These are phyloP conservation scores for Liparis tanakae DNA, from an alignment of 2,797 vertebrate species.

Conservation along the genomic window DNA sequence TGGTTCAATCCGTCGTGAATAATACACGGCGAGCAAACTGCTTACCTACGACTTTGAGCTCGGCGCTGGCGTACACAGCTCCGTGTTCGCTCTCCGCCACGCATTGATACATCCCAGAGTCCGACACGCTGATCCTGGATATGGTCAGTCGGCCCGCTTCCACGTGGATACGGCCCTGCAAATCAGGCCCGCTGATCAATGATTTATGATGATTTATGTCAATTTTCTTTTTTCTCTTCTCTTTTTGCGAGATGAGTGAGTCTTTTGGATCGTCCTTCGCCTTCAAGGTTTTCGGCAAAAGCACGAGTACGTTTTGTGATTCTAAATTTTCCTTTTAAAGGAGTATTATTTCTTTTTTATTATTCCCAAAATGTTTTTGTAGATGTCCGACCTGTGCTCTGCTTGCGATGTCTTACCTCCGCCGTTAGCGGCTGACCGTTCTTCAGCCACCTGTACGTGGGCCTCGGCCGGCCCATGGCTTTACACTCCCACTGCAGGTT, in stretches of 20 bases:
- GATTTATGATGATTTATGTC: background rate
- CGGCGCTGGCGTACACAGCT: slow-evolving; percentile 79
- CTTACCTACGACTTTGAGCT: slow-evolving; percentile 85
- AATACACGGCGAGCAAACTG: slow-evolving; percentile 13
- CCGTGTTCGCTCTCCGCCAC: slow-evolving; percentile 80
- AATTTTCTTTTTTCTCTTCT: background rate
- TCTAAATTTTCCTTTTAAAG: background rate
- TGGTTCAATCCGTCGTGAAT: slow-evolving; percentile 17
- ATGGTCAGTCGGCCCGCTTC: slow-evolving; percentile 76
- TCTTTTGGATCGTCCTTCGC: background rate
- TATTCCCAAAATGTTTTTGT: background rate
- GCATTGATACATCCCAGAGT: slow-evolving; percentile 86
- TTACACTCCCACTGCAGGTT: slow-evolving; percentile 90
- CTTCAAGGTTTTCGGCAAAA: background rate
- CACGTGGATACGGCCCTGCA: slow-evolving; percentile 75
- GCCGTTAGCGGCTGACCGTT: slow-evolving; percentile 81
- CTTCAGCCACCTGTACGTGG: slow-evolving; percentile 89
- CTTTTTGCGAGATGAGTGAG: background rate
- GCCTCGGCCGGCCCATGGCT: slow-evolving; percentile 85
- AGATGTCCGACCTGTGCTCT: slow-evolving; percentile 1
- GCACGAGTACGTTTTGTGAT: background rate
- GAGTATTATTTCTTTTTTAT: no score
- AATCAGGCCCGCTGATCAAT: slow-evolving; percentile 4
- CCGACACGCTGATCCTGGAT: slow-evolving; percentile 74
- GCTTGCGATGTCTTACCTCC: slow-evolving; percentile 77